These are phyloP conservation scores for Coleophora deauratella DNA, from an alignment of 2,888 invertebrate species.

Conservation along the genomic window DNA sequence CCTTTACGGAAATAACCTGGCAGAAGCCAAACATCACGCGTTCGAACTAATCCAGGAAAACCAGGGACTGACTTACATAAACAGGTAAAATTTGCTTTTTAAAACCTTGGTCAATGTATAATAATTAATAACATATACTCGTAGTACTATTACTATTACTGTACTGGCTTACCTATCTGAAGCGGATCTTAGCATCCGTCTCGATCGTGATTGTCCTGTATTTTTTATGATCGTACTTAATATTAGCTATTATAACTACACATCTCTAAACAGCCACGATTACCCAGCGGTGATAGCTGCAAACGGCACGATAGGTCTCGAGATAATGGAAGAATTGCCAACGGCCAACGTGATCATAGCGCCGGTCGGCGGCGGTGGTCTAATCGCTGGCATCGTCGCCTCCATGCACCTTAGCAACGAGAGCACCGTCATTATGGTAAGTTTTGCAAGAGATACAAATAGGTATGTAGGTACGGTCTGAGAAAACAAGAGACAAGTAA, in stretches of 20 bases:
- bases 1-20: conserved; percentile 82
- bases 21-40: conserved; percentile 84
- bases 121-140: no score
- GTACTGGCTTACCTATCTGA: no score
- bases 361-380: conserved; percentile 92
- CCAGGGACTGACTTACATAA: conserved; percentile 80
- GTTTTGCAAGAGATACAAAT: conserved; percentile 25
- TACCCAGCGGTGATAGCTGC: conserved; percentile 94
- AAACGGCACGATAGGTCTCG: conserved; percentile 91
- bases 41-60: conserved; percentile 78
- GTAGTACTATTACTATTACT: no score
- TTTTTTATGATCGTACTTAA: no score
- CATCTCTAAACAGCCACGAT: conserved; percentile 86
- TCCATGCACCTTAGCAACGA: conserved; percentile 88
- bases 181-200: no score
- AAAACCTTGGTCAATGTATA: no score
- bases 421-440: conserved; percentile 84
- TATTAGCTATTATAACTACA: no score
- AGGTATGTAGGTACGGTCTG: no score
- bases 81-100: conserved; percentile 76
- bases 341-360: conserved; percentile 88
- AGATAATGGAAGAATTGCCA: conserved; percentile 89
- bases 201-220: no score
- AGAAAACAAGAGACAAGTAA: no score
- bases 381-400: conserved; percentile 89